Evolutionary conservation across 2,888 invertebrate genomes (phyloP).

Genomic region (Drosophila mayaguana): DNA sequence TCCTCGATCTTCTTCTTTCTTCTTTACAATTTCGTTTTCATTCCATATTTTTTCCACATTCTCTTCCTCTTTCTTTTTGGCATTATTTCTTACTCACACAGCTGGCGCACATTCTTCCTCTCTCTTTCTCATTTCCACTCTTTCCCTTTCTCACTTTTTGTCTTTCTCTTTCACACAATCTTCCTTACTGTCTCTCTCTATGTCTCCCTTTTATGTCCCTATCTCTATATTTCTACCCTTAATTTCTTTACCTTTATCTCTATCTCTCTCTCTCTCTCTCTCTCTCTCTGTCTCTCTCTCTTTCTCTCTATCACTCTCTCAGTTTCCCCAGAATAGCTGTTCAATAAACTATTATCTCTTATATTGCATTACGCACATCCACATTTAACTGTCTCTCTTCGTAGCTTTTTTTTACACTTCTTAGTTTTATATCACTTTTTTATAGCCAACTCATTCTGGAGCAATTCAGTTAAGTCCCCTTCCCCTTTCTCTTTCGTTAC

Average conservation of each 20-base stretch:
- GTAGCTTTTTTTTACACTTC: not conserved
- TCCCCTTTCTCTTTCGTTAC: not conserved
- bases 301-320: not conserved
- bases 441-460: constrained; percentile 11
- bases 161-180: not conserved
- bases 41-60: not conserved
- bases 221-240: not conserved
- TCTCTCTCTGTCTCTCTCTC: not conserved
- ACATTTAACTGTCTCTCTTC: not conserved
- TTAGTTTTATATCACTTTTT: not conserved
- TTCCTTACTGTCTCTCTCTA: not conserved
- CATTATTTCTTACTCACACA: too few relatives aligned
- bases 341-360: not conserved
- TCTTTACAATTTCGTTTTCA: too few relatives aligned
- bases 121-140: not conserved
- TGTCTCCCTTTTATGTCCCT: not conserved
- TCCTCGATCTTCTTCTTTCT: too few relatives aligned
- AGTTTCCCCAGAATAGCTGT: not conserved
- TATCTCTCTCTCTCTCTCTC: too few relatives aligned
- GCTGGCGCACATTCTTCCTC: not conserved
- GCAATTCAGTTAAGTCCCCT: not conserved
- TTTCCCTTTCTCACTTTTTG: not conserved
- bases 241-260: not conserved
- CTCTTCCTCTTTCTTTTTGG: not conserved
- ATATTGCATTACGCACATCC: not conserved